Base-by-base conservation (phyloP, 2,113 vertebrate species). In the Mus spicilegus region DNA sequence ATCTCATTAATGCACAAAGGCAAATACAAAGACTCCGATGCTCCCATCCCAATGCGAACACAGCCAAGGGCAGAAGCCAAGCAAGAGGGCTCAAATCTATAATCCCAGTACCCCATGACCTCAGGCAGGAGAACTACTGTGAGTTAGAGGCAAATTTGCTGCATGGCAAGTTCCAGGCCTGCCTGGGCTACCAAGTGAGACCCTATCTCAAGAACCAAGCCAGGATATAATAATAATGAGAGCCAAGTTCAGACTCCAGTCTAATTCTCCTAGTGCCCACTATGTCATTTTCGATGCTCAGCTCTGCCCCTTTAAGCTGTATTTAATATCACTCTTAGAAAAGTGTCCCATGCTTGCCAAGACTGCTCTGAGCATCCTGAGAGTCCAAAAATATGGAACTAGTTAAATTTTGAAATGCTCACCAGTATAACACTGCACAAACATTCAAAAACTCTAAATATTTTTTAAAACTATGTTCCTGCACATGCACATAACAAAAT, bases 31-130 rank as follows among this genome's bases (percentile, higher is more conserved):
- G 96, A 91, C 91, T 81, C 65, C 96, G 95, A 58, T 33, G 84
- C 70, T 89, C 88, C 77, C 95, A 94, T 98, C 96, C 10, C 63
- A 97, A 51, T 80, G 90, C 97, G 93, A 98, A 97, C 90, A 96
- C 96, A 81, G 95, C 87, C 65, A 93, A 73, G 2, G 56, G 65
- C 84, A 97, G 49, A 28, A 88, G 51, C 51, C 46, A 72, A 14
- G 51, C 7, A 49, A 56, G 7, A 24, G 28, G 51, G 51, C 36
- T 73, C 14, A 73, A 36, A 39, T 72, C 86, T 88, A 13, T 28
- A 87, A 56, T 87, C 36, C 65, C 13, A 28, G 51, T 13, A 72
- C 7, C 6, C 36, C 22, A 39, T 36, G 28, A 49, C 2, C 7
- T 54, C 36, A 39, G 13, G 86, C 49, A 73, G 51, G 51, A 73